These are phyloP conservation scores for Eudemis profundana DNA, from an alignment of 2,888 invertebrate genomes.

Conservation along the genomic window DNA sequence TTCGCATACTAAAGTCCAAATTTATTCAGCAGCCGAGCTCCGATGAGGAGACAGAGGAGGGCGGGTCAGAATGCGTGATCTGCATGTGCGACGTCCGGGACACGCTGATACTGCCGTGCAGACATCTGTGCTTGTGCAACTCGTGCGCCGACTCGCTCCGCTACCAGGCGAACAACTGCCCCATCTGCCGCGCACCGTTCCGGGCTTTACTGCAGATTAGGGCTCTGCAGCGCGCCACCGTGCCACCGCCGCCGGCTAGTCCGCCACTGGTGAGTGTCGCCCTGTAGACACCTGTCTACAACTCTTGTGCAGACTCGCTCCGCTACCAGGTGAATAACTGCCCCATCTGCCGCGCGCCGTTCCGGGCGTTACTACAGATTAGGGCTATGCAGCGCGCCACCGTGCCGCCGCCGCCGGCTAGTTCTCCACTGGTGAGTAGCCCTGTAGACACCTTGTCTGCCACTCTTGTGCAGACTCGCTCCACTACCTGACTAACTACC, in stretches of 20 bases:
- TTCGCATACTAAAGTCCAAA: background rate
- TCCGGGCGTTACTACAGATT: too few species aligned
- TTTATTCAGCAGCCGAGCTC: constrained; percentile 72
- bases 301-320: background rate
- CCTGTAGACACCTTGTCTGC: background rate
- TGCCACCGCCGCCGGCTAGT: constrained; percentile 76
- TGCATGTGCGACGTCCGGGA: constrained; percentile 99
- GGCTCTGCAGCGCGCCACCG: constrained; percentile 92
- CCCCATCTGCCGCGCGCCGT: background rate
- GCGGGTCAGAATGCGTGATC: constrained; percentile 99
- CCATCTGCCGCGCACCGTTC: constrained; percentile 99
- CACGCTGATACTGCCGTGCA: constrained; percentile 98
- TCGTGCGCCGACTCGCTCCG: constrained; percentile 98
- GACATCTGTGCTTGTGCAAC: constrained; percentile 98
- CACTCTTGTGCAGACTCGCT: background rate
- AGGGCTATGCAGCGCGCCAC: too few species aligned
- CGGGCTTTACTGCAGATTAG: constrained; percentile 97
- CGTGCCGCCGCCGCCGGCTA: too few species aligned
- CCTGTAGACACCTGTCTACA: background rate
- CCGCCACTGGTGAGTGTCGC: constrained; percentile 65
- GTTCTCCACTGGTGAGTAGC: background rate
- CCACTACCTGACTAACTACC: background rate
- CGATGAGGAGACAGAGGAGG: constrained; percentile 96
- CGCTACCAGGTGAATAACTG: background rate
- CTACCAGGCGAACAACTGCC: constrained; percentile 99